Evolutionary conservation across 2,113 vertebrate species (phyloP).

Genomic region (Origma solitaria): DNA sequence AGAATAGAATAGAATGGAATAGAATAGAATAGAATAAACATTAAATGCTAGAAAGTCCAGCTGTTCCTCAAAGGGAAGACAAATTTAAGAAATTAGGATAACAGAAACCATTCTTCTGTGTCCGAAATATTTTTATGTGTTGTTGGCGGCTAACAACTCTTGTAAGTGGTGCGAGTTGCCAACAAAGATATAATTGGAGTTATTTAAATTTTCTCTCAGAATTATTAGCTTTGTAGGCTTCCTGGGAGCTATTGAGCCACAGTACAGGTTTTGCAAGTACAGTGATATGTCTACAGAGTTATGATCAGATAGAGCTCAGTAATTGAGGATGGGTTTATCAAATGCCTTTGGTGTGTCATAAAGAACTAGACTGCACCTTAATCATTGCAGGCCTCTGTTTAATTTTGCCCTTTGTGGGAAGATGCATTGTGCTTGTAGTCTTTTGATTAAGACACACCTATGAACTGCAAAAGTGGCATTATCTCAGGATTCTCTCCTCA

Average conservation of each 20-base stretch:
- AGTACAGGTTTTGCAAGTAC: constrained; percentile 10
- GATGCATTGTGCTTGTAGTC: background rate
- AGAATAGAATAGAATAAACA: background rate
- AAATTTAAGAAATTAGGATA: background rate
- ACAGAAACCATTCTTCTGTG: background rate
- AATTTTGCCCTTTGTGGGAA: background rate
- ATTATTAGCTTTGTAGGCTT: background rate
- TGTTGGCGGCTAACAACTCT: background rate
- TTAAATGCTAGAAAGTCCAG: background rate
- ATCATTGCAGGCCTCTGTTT: background rate
- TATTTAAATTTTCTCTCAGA: background rate
- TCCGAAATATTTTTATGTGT: background rate
- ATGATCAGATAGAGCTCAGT: constrained; percentile 10
- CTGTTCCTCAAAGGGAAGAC: background rate
- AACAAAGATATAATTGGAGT: background rate
- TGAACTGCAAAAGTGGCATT: background rate
- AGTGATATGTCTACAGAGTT: background rate
- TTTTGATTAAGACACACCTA: background rate
- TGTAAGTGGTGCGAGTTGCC: background rate
- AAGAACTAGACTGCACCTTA: background rate
- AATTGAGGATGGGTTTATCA: constrained; percentile 1
- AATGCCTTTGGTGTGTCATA: background rate
- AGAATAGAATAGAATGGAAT: background rate
- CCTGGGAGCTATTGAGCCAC: background rate
- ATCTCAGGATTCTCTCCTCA: background rate